Percentiles rank a stretch among this genome's conserved stretches.
phyloP scores from a whole-genome alignment of 2,113 vertebrate genomes.

The Lepus americanus region DNA sequence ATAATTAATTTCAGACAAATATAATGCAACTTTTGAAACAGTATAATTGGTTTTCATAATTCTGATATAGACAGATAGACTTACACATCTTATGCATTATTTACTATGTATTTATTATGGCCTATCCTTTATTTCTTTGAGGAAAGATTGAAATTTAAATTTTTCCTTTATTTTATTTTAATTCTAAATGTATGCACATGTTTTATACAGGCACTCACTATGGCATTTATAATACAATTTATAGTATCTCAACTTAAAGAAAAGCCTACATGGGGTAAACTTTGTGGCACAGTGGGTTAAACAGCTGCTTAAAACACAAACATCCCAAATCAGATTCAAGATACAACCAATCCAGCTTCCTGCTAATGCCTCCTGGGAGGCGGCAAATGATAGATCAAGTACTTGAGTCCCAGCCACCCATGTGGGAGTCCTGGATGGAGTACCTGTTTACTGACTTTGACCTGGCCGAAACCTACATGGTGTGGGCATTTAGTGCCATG shows the following conservation, averaged over 20 bases:
- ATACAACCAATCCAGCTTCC: too few species aligned
- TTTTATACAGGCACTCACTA: background rate
- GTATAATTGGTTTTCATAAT: background rate
- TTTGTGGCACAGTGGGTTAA: background rate
- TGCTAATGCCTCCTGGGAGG: too few species aligned
- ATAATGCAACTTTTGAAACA: background rate
- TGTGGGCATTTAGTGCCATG: too few species aligned
- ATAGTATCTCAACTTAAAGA: background rate
- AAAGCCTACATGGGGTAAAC: background rate
- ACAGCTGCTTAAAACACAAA: too few species aligned
- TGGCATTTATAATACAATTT: background rate
- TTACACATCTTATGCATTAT: background rate
- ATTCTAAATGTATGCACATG: background rate
- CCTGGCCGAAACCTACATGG: too few species aligned
- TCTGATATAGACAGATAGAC: background rate
- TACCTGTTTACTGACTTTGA: too few species aligned
- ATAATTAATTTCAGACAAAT: background rate
- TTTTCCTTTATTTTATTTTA: background rate
- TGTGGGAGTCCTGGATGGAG: too few species aligned
- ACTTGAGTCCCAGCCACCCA: too few species aligned
- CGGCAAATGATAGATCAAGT: too few species aligned
- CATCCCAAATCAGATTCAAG: too few species aligned
- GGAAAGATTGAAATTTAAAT: background rate
- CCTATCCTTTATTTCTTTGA: background rate
- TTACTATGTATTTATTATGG: background rate